Evolutionary conservation across 1,140 invertebrate species (phyloP).

Genomic region (Choristoneura fumiferana): DNA sequence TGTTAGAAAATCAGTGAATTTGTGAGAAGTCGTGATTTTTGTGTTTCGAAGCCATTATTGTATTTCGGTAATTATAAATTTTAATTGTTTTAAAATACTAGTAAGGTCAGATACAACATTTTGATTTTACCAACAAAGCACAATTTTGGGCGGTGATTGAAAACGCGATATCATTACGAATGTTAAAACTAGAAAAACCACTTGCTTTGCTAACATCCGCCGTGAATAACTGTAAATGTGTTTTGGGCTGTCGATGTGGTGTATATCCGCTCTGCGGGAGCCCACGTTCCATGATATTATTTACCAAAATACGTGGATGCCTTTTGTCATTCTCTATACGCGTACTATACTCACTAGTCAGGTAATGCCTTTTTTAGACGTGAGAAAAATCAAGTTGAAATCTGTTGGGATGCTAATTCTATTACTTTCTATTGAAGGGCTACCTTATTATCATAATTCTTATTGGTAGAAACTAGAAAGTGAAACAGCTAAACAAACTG

Average conservation of each 20-base stretch:
- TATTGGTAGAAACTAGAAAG: no score
- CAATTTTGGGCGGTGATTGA: constrained; percentile 4
- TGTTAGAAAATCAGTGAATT: constrained; percentile 14
- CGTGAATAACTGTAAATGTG: constrained; percentile 49
- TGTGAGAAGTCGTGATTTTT: constrained; percentile 6
- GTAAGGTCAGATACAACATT: no score
- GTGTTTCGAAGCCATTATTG: constrained; percentile 1
- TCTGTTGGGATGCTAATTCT: no score
- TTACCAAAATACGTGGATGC: neutral
- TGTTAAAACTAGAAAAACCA: constrained; percentile 47
- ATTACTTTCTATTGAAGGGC: no score
- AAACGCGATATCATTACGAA: constrained; percentile 15
- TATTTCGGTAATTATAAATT: constrained; percentile 5
- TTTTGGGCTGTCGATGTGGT: constrained; percentile 35
- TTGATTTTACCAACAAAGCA: neutral
- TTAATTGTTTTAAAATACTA: neutral
- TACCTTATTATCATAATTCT: no score
- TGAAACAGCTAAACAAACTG: no score
- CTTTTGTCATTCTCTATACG: no score
- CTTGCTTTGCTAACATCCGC: constrained; percentile 32
- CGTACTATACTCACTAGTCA: no score
- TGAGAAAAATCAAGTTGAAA: no score
- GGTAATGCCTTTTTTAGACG: no score
- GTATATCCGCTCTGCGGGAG: constrained; percentile 57
- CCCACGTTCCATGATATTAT: constrained; percentile 12